A percentile compares a stretch with the other conserved stretches of the same genome.
These are phyloP conservation scores for Gambusia affinis DNA, from an alignment of 2,113 vertebrate species.

Conservation along the genomic window DNA sequence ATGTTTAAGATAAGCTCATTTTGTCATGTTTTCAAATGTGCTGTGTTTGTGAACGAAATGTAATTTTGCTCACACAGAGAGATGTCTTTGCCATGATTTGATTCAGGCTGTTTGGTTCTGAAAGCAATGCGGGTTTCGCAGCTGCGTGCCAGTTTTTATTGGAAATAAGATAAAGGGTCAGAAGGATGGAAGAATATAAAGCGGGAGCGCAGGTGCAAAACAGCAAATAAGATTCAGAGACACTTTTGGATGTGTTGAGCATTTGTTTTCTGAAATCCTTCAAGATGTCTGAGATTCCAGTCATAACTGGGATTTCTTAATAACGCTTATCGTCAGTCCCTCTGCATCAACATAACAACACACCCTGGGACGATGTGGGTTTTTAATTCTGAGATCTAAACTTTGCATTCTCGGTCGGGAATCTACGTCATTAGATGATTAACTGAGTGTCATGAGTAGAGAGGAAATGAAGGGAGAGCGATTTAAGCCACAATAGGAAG, in stretches of 20 bases:
- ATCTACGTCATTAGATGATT: conserved; percentile 50
- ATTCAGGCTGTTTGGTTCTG: conserved; percentile 31
- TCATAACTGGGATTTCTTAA: conserved; percentile 15
- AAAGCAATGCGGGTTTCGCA: conserved; percentile 9
- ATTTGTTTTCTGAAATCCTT: not conserved
- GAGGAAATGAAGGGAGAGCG: conserved; percentile 58
- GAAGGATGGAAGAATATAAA: conserved; percentile 1
- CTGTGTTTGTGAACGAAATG: conserved; percentile 19
- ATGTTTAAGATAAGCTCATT: conserved; percentile 56
- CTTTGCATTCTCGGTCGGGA: conserved; percentile 52
- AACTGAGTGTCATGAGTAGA: conserved; percentile 40
- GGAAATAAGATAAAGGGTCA: conserved; percentile 13
- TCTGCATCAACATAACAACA: conserved; percentile 2
- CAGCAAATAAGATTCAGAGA: not conserved
- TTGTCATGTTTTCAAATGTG: conserved; percentile 41
- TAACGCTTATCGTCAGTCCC: conserved; percentile 3
- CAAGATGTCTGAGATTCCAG: conserved; percentile 16
- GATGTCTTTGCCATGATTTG: conserved; percentile 45
- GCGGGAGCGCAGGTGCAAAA: conserved; percentile 4
- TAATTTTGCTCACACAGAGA: conserved; percentile 27
- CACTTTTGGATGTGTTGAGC: not conserved
- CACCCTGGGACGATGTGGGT: conserved; percentile 22
- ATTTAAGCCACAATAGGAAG: conserved; percentile 33
- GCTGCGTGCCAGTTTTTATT: conserved; percentile 5
- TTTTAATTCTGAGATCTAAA: conserved; percentile 36